Conservation (phyloP, 2,888 invertebrate species). For the Ptychoptera contaminata region DNA sequence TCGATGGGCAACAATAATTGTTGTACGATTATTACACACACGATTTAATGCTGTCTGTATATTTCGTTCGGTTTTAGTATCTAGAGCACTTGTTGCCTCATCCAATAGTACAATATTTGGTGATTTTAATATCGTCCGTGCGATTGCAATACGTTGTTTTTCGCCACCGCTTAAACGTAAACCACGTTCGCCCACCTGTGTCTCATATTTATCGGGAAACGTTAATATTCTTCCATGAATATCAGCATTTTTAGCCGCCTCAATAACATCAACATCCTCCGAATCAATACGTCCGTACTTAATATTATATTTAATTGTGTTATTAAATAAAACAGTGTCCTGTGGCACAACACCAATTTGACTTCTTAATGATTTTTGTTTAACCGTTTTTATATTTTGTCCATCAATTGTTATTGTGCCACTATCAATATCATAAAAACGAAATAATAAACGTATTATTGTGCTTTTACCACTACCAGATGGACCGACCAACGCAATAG, state of each 20-base stretch:
- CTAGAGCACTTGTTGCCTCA: conserved; percentile 90
- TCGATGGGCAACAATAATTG: conserved; percentile 86
- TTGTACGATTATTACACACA: conserved; percentile 80
- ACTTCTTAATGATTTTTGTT: conserved; percentile 66
- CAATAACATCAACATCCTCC: conserved; percentile 63
- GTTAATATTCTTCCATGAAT: conserved; percentile 81
- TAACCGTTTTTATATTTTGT: conserved; percentile 73
- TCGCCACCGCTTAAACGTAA: conserved; percentile 91
- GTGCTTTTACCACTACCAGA: conserved; percentile 93
- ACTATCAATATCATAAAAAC: conserved; percentile 87
- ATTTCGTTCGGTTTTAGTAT: conserved; percentile 90
- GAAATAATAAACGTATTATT: conserved; percentile 81
- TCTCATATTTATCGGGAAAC: conserved; percentile 83
- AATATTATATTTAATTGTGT: conserved; percentile 86
- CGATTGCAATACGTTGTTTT: conserved; percentile 94
- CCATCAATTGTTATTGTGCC: conserved; percentile 81
- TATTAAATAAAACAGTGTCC: conserved; percentile 91
- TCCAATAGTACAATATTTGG: conserved; percentile 83
- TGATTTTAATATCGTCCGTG: conserved; percentile 82
- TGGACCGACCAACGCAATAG: conserved; percentile 74
- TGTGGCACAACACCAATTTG: conserved; percentile 93
- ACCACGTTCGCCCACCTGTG: conserved; percentile 88
- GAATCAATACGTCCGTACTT: conserved; percentile 77
- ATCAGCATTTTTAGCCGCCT: conserved; percentile 82
- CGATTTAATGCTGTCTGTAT: conserved; percentile 75